phyloP scores from a whole-genome alignment of 2,113 vertebrate genomes.

The Ptilonorhynchus violaceus region DNA sequence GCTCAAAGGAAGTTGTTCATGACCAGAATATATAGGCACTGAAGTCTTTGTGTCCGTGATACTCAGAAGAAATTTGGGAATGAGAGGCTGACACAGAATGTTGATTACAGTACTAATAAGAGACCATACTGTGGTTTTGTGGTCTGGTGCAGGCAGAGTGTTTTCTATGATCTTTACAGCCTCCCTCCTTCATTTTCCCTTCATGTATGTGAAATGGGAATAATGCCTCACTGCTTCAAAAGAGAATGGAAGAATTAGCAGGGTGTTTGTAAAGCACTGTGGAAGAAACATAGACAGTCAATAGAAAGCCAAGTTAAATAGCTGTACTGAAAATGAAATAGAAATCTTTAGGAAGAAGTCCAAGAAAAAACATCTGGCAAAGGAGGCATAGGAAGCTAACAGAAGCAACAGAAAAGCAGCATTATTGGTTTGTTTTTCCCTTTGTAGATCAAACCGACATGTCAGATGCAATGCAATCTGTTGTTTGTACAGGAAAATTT shows the following conservation, averaged over 20 bases:
- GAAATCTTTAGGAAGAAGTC: background rate
- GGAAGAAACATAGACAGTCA: background rate
- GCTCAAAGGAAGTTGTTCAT: background rate
- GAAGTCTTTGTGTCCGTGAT: background rate
- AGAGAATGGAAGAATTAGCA: background rate
- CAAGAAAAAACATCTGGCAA: conserved; percentile 3
- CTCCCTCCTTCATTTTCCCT: background rate
- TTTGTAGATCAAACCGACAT: background rate
- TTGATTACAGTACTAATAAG: background rate
- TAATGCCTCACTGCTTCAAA: background rate
- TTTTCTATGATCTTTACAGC: background rate
- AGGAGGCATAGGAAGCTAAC: background rate
- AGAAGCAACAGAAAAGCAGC: conserved; percentile 51
- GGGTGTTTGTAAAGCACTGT: background rate
- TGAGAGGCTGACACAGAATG: background rate
- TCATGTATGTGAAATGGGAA: background rate
- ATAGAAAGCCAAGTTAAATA: background rate
- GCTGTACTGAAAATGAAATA: background rate
- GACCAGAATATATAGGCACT: background rate
- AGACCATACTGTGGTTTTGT: background rate
- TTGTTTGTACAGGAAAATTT: conserved; percentile 44
- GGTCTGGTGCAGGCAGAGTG: background rate
- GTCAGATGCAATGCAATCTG: conserved; percentile 59
- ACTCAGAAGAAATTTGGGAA: background rate
- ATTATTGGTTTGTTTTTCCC: conserved; percentile 24